These are phyloP conservation scores for Mormyrus hasselquistii DNA, from an alignment of 2,797 vertebrate species.

Conservation along the genomic window DNA sequence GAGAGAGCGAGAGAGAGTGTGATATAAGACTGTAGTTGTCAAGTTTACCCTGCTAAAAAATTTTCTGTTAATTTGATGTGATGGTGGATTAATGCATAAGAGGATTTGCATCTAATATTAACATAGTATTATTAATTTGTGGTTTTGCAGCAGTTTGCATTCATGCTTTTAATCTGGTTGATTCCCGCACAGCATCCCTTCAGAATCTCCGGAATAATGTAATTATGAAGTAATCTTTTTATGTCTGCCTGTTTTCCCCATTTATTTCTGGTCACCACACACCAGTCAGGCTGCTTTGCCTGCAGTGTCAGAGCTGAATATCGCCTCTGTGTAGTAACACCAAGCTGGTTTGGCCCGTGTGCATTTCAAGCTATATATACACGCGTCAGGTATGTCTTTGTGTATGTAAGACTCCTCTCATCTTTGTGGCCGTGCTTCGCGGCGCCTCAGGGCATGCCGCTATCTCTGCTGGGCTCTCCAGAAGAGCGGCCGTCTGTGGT, in stretches of 20 bases:
- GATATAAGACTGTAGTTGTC: neutral
- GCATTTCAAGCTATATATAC: neutral
- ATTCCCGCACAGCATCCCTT: neutral
- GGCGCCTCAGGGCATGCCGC: too few species aligned
- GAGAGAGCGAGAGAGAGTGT: too few species aligned
- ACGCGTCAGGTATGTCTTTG: neutral
- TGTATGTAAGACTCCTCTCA: neutral
- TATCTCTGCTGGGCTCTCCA: neutral
- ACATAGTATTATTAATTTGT: neutral
- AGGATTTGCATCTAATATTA: slow-evolving; percentile 26
- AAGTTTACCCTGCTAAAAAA: neutral
- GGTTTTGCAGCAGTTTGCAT: neutral
- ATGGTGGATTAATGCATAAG: slow-evolving; percentile 28
- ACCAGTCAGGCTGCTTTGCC: neutral
- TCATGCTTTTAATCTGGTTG: neutral
- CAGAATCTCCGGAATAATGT: neutral
- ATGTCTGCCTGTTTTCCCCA: neutral
- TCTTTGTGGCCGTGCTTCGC: neutral
- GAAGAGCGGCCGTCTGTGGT: neutral
- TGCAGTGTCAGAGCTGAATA: neutral
- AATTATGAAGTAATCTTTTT: neutral
- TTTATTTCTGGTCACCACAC: neutral
- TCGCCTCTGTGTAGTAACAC: neutral
- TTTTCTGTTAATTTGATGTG: neutral
- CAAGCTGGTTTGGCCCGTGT: neutral